Conservation (phyloP, 2,797 vertebrate genomes). For the Ceryle rudis region DNA sequence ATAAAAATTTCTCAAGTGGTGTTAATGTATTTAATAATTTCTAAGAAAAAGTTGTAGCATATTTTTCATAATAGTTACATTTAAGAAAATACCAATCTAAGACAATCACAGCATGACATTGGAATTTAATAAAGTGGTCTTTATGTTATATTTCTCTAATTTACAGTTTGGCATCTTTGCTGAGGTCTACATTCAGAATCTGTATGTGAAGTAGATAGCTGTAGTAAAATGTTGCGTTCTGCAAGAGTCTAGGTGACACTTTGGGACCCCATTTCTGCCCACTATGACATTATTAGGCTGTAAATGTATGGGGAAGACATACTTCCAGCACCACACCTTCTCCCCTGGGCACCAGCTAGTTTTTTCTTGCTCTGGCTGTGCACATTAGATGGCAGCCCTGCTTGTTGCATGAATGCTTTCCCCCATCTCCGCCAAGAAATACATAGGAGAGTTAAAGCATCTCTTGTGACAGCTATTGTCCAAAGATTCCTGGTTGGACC, state of each 20-base stretch:
- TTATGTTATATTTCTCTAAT: not conserved
- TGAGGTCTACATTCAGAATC: not conserved
- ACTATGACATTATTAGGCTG: not conserved
- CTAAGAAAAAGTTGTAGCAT: not conserved
- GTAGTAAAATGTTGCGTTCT: not conserved
- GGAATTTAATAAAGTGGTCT: not conserved
- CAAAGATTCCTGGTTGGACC: not conserved
- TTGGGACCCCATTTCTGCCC: not conserved
- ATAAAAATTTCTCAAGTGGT: not conserved
- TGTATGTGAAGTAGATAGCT: not conserved
- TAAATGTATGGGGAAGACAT: not conserved
- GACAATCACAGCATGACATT: not conserved
- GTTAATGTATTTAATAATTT: not conserved
- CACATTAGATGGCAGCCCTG: rapidly evolving
- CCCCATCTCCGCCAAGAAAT: not conserved
- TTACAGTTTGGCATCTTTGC: not conserved
- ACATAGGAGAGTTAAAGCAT: not conserved
- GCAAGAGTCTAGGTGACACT: not conserved
- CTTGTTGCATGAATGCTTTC: not conserved
- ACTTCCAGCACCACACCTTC: not conserved
- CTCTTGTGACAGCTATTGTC: not conserved
- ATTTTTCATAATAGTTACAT: not conserved
- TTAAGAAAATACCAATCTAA: not conserved
- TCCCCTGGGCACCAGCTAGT: not conserved
- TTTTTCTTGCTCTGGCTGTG: not conserved